Conservation (phyloP, 2,888 invertebrate genomes). For the Cephalotes varians region DNA sequence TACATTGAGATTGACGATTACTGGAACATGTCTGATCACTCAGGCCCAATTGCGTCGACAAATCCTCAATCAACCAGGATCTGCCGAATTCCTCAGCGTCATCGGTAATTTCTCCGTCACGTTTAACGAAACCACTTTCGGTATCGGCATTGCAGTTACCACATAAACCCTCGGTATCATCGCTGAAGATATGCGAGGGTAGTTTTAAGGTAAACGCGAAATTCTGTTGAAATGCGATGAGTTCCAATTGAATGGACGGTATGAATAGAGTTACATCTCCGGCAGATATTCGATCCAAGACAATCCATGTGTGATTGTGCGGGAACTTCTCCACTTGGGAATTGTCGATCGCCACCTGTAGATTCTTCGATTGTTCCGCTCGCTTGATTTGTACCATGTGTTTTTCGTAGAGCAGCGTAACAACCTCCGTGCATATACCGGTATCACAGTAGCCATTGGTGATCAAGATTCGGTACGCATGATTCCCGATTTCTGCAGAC, state of each 20-base stretch:
- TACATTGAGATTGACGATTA: conserved; percentile 82
- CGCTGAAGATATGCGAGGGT: conserved; percentile 91
- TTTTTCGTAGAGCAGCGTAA: conserved; percentile 90
- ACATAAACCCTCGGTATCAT: conserved; percentile 92
- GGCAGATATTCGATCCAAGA: conserved; percentile 87
- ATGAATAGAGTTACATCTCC: conserved; percentile 89
- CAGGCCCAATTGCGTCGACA: conserved; percentile 62
- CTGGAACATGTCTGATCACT: conserved; percentile 83
- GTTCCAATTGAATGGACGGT: conserved; percentile 91
- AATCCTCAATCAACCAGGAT: conserved; percentile 86
- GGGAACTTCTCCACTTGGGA: conserved; percentile 86
- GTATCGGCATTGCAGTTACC: conserved; percentile 90
- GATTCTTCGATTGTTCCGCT: conserved; percentile 50
- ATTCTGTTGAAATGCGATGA: conserved; percentile 85
- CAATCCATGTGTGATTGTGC: conserved; percentile 88
- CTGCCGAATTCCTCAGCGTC: conserved; percentile 87
- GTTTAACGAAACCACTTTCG: conserved; percentile 87
- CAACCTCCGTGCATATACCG: conserved; percentile 89
- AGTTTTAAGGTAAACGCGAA: conserved; percentile 87
- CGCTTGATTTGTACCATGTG: conserved; percentile 87
- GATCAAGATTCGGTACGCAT: conserved; percentile 89
- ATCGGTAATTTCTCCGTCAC: conserved; percentile 87
- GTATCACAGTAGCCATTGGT: conserved; percentile 91
- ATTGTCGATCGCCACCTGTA: conserved; percentile 87
- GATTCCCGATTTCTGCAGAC: too few species aligned